A percentile compares a stretch with the other conserved stretches of the same genome.
These are phyloP conservation scores for Triplophysa yarkandensis DNA, from an alignment of 2,797 vertebrate species.

Conservation along the genomic window DNA sequence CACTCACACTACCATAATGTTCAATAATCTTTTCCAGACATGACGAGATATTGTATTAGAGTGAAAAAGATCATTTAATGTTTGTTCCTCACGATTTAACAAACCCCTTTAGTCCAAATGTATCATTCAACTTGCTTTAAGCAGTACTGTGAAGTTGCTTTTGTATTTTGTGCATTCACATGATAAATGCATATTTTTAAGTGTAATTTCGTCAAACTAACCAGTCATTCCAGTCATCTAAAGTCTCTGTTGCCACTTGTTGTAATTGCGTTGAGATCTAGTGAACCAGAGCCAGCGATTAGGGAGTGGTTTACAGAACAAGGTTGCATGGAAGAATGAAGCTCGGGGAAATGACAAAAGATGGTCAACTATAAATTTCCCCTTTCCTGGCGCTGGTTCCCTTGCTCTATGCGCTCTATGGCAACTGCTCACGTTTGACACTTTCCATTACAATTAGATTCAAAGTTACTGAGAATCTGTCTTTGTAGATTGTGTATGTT, in stretches of 20 bases:
- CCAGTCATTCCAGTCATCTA: conserved; percentile 39
- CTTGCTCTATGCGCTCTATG: conserved; percentile 35
- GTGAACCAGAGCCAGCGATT: conserved; percentile 34
- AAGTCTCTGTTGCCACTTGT: conserved; percentile 16
- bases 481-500: conserved; percentile 13
- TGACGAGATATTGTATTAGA: background rate
- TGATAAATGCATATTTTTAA: conserved; percentile 54
- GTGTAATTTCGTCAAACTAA: conserved; percentile 23
- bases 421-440: conserved; percentile 40
- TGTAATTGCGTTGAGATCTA: conserved; percentile 28
- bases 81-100: background rate
- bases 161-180: conserved; percentile 59
- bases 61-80: background rate
- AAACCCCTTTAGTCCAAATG: conserved; percentile 17
- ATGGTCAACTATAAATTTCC: conserved; percentile 51
- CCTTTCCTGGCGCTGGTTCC: conserved; percentile 36
- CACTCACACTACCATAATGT: conserved; percentile 3
- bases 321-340: conserved; percentile 33
- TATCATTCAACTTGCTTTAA: conserved; percentile 60
- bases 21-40: background rate
- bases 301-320: conserved; percentile 34
- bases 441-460: conserved; percentile 12
- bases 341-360: conserved; percentile 46
- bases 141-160: conserved; percentile 65
- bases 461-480: background rate